Percentiles rank a stretch among this genome's conserved stretches.
Conservation (phyloP, 1,140 invertebrate species). For the Drosophila sulfurigaster region DNA sequence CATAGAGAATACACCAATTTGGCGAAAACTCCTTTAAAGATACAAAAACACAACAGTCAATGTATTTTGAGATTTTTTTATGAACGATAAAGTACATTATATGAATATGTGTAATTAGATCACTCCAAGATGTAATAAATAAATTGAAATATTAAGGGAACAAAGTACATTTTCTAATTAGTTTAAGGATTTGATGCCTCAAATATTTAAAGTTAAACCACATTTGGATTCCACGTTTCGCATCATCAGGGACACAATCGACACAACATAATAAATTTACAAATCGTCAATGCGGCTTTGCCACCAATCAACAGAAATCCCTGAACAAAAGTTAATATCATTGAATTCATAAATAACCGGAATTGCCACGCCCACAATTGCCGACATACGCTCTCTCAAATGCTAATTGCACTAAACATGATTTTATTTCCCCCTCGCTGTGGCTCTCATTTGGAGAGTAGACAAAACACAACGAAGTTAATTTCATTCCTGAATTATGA, state of each 20-base stretch:
- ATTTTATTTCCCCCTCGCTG: slow-evolving; percentile 34
- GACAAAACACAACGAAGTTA: slow-evolving; percentile 59
- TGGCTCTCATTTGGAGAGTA: slow-evolving; percentile 22
- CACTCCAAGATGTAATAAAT: neutral
- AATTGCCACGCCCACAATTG: slow-evolving; percentile 45
- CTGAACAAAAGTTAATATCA: slow-evolving; percentile 19
- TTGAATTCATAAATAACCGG: slow-evolving; percentile 60
- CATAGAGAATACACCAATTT: too few species aligned
- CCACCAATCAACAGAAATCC: slow-evolving; percentile 25
- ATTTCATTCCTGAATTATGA: slow-evolving; percentile 79
- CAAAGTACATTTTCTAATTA: too few species aligned
- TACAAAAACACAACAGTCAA: too few species aligned
- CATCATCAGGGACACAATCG: slow-evolving; percentile 9
- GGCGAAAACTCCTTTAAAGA: too few species aligned
- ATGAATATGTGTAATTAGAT: too few species aligned
- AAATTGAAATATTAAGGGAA: neutral
- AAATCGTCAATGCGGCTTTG: slow-evolving; percentile 29
- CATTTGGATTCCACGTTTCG: neutral
- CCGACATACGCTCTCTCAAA: slow-evolving; percentile 35
- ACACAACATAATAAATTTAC: slow-evolving; percentile 19
- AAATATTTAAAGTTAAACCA: neutral
- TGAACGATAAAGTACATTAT: too few species aligned
- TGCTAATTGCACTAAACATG: slow-evolving; percentile 73
- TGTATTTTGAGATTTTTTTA: too few species aligned
- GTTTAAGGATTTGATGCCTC: too few species aligned